Percentiles rank a stretch among this genome's conserved stretches.
Evolutionary conservation across 2,113 vertebrate species (phyloP).

Genomic region (Ranitomeya imitator): DNA sequence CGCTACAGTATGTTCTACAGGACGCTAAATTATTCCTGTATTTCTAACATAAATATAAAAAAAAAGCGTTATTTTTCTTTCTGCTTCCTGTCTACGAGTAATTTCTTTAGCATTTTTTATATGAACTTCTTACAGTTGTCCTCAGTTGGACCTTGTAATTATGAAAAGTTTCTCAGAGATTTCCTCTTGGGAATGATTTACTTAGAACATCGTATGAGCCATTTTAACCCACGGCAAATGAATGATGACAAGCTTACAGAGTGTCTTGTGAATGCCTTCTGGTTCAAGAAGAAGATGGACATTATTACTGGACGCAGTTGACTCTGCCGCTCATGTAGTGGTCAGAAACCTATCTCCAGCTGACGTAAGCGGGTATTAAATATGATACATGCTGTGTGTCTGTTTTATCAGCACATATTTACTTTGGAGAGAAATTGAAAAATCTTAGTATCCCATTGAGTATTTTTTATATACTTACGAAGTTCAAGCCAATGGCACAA

Average conservation of each 20-base stretch:
- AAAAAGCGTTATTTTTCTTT: not conserved
- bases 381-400: slow-evolving; percentile 39
- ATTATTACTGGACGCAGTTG: slow-evolving; percentile 38
- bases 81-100: not conserved
- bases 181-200: slow-evolving; percentile 9
- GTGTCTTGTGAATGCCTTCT: slow-evolving; percentile 5
- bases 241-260: not conserved
- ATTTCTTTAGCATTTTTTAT: not conserved
- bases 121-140: not conserved
- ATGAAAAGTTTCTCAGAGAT: slow-evolving; percentile 22
- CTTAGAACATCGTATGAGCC: not conserved
- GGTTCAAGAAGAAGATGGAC: slow-evolving; percentile 13
- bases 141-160: slow-evolving; percentile 27
- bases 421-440: slow-evolving; percentile 31
- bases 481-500: not conserved
- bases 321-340: slow-evolving; percentile 27
- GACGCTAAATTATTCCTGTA: not conserved
- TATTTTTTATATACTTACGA: slow-evolving; percentile 4
- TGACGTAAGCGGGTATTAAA: slow-evolving; percentile 51
- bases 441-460: slow-evolving; percentile 33
- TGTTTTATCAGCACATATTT: slow-evolving; percentile 46
- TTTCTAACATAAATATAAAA: not conserved
- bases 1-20: not conserved
- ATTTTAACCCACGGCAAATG: slow-evolving; percentile 4
- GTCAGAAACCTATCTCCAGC: slow-evolving; percentile 41